These are phyloP conservation scores for Rhagonycha fulva DNA, from an alignment of 2,888 invertebrate genomes.

Conservation along the genomic window DNA sequence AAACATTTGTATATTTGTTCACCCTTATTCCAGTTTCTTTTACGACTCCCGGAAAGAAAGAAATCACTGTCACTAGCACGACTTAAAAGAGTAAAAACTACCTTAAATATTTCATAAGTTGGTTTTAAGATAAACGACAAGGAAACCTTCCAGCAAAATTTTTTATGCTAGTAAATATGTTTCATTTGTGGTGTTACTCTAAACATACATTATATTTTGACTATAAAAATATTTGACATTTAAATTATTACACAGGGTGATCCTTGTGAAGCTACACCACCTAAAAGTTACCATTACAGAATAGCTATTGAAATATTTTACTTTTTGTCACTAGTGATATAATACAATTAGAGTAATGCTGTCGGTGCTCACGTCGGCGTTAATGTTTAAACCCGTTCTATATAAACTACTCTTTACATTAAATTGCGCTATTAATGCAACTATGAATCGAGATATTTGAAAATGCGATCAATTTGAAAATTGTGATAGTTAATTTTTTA, in stretches of 20 bases:
- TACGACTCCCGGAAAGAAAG: slow-evolving; percentile 23
- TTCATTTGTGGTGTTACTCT: background rate
- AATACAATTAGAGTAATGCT: too few relatives aligned
- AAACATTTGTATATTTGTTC: slow-evolving; percentile 31
- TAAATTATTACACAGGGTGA: background rate
- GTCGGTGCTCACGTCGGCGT: too few relatives aligned
- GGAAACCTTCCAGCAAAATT: slow-evolving; percentile 34
- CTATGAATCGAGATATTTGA: too few relatives aligned
- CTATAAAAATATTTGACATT: background rate
- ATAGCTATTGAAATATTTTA: too few relatives aligned
- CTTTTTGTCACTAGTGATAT: too few relatives aligned
- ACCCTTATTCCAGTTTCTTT: slow-evolving; percentile 14
- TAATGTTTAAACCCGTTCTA: too few relatives aligned
- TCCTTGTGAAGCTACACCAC: background rate
- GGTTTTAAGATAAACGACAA: slow-evolving; percentile 34
- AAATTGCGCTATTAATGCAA: too few relatives aligned
- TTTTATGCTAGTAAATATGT: slow-evolving; percentile 26
- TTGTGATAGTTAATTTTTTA: background rate
- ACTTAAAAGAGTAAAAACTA: slow-evolving; percentile 33
- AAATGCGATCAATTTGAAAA: background rate
- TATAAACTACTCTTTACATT: too few relatives aligned
- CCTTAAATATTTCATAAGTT: slow-evolving; percentile 38
- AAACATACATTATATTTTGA: background rate
- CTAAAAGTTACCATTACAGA: too few relatives aligned
- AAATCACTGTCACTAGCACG: slow-evolving; percentile 28